Base-by-base conservation (phyloP, 2,113 vertebrate genomes). In the Himantopus leucocephalus region DNA sequence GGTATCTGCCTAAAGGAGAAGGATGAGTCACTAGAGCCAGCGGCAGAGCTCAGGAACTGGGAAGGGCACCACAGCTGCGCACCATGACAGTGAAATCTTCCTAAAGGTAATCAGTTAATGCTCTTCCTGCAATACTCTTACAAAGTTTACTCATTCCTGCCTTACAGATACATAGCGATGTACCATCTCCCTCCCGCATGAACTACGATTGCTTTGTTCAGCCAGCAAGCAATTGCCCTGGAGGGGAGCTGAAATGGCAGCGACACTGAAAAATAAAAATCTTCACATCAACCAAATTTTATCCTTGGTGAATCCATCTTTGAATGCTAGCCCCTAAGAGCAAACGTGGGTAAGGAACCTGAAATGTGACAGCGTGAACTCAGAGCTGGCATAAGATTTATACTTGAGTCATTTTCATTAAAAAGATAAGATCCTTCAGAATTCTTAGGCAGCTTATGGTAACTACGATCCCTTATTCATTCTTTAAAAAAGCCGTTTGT, bases 341-440 rank as follows among this genome's bases (percentile, higher is more conserved):
- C 64, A 74, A 89, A 93, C 6, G 27, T 29, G 80, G 74, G 55
- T 35, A 64, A 52, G 73, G 68, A 96, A 89, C 77, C n/a, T 88
- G 78, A 85, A 88, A 71, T 63, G 76, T 52, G 70, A 90, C 94
- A 88, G 47, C 48, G 5, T 23, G 41, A 78, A 85, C 66, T 75
- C 50, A 43, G 39, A 78, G 48, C 89, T 68, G 62, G 85, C 55
- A 29, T 52, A 59, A 81, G 81, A 35, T 79, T 55, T 92, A 67
- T 67, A 85, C 43, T 16, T 20, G 47, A 95, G 94, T 63, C 0
- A 76, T 92, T 97, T 95, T 97, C 96, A 97, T 98, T 93, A 96
- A 82, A 90, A 92, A 97, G 98, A 97, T 98, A 97, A 97, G 97
- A 98, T 97, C 96, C 55, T 58, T 77, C 79, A 50, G 85, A 90